Evolutionary conservation across 2,113 vertebrate genomes (phyloP).

Genomic region (Arizona elegans): DNA sequence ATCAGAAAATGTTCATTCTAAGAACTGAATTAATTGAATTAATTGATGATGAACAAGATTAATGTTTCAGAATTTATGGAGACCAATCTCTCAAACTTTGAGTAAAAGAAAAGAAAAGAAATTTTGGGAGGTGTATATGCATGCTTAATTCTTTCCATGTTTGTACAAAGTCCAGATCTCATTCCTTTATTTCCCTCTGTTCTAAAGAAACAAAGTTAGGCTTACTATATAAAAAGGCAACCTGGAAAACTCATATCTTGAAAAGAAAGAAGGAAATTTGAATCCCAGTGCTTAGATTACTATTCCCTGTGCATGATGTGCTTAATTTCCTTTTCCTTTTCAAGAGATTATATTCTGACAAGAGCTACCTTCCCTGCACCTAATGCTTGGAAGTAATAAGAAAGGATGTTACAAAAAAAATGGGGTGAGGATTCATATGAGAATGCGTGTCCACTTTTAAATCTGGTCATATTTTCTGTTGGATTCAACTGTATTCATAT

Average conservation of each 20-base stretch:
- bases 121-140: neutral
- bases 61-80: neutral
- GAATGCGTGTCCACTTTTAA: neutral
- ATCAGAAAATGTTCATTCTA: neutral
- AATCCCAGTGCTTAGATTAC: conserved; percentile 19
- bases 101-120: neutral
- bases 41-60: neutral
- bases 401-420: neutral
- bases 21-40: neutral
- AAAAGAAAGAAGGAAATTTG: conserved; percentile 26
- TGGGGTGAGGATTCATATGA: neutral
- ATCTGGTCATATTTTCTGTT: neutral
- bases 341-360: neutral
- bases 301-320: neutral
- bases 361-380: neutral
- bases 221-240: neutral
- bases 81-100: neutral
- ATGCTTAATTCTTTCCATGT: neutral
- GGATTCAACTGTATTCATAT: neutral
- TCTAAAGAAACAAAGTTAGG: neutral
- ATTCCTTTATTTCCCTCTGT: neutral
- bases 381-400: neutral
- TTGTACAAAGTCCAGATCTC: neutral
- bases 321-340: neutral
- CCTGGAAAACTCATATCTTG: conserved; percentile 30